Evolutionary conservation across 2,113 vertebrate species (phyloP), one percentile per base, ranked within the genome.

Genomic region (Genyomyrus donnyi): DNA sequence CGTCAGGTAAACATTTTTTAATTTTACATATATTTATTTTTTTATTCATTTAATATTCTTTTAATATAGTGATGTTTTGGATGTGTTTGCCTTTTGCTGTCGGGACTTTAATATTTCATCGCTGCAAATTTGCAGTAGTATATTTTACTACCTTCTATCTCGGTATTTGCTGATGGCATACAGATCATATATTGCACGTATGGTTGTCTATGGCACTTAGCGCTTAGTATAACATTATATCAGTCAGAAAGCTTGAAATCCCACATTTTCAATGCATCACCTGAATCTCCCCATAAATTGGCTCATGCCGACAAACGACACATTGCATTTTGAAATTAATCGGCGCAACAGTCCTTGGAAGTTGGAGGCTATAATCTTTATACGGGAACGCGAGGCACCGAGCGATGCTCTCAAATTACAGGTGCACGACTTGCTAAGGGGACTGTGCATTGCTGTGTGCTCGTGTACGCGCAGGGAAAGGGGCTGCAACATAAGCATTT

Each of bases 1-100:
- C 85, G 56, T n/a, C 58, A 90, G 91, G 92, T 91, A 88, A 92
- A 89, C 15, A 24, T 85, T 89, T 58, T 74, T 84, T 24, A 66
- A 83, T 48, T 86, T 24, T 49, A 27, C 11, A 53, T 52, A 17
- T 50, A 19, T 48, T 5, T 15, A 5, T 86, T 7, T 11, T 74
- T 31, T 89, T 89, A 56, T 56, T 56, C 5, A 19, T 56, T 21
- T 21, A 56, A 56, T 87, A 77, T 85, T 88, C 31, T 53, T 52
- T 45, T 46, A 17, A 3, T 35, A 90, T 21, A n/a, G 53, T 85
- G 21, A 48, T 85, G n/a, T 50, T 87, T 52, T 52, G 85, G 49
- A n/a, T 35, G 49, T 87, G 2, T 85, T 46, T 46, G 83, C 21
- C 42, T 46, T 85, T 70, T 70, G 27, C 24, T 46, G 45, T 85